phyloP scores from a whole-genome alignment of 2,113 vertebrate species.

The Halcyon malimbica region DNA sequence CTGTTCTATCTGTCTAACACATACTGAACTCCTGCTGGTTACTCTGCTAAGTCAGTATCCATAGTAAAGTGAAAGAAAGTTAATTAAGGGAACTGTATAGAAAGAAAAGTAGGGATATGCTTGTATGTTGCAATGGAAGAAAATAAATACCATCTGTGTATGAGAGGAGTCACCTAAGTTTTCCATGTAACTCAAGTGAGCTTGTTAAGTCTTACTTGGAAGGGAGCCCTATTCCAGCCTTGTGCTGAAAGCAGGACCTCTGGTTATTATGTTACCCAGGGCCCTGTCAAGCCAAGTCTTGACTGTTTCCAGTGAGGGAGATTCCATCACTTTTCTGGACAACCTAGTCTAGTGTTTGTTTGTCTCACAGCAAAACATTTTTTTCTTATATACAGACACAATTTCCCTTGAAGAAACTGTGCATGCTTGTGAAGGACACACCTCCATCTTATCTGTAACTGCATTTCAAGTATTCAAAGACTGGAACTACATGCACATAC shows the following conservation, averaged over 20 bases:
- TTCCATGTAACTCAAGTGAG: background rate
- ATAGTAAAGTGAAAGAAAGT: background rate
- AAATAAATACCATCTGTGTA: background rate
- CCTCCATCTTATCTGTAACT: background rate
- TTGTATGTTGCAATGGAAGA: background rate
- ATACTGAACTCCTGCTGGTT: background rate
- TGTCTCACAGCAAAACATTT: background rate
- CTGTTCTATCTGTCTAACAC: background rate
- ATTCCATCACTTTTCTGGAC: background rate
- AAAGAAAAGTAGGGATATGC: background rate
- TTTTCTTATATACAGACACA: background rate
- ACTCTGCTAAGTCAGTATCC: background rate
- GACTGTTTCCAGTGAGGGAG: background rate
- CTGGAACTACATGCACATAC: background rate
- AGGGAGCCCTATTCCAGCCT: background rate
- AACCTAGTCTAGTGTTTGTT: background rate
- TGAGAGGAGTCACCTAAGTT: background rate
- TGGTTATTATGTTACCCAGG: background rate
- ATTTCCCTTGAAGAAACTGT: background rate
- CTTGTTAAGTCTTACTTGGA: background rate
- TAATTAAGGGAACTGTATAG: background rate
- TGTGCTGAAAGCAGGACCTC: background rate
- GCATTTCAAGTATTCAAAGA: background rate
- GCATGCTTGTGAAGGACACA: background rate
- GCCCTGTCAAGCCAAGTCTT: background rate